Evolutionary conservation across 1,140 invertebrate species (phyloP), one percentile per base, ranked within the genome.

Genomic region (Frieseomelitta varia): DNA sequence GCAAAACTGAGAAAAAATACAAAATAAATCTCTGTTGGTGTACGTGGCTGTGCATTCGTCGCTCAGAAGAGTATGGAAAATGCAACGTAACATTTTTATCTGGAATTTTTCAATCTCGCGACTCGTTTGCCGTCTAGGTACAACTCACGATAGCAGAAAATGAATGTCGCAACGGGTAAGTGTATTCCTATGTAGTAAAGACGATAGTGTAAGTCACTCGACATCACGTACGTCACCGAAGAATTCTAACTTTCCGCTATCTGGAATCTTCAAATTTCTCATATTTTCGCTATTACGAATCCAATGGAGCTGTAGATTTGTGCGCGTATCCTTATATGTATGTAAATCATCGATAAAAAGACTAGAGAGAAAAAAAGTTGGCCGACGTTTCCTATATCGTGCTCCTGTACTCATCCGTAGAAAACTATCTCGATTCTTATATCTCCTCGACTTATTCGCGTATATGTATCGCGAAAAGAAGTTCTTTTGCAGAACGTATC

Each of bases 211-310:
- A 91, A 91, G 91, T 91, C 91, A 87, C 90, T 91, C 91, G 90
- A 91, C 87, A 89, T 94, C 92, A 93, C 92, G 93, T 92, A 86
- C 73, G 88, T 87, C 87, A 75, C 72, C 47, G 82, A 82, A 83
- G 67, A 88, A 71, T 67, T 65, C 74, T 68, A 27, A 27, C 82
- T 77, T 39, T 56, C 77, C 56, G 72, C 84, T 94, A 93, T 93
- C 93, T 92, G 65, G 81, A 89, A 94, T 93, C 93, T 94, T 93
- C 94, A 92, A 93, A 94, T 94, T 93, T 92, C 91, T 94, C 92
- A 91, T 92, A 92, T 91, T 93, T 89, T 86, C 68, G 51, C 67
- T 61, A 61, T 84, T 84, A 79, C 63, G 53, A 85, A 76, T 58
- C 27, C 56, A 21, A 24, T 17, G 1, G 34, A 61, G 72, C 39